Base-by-base conservation (phyloP, 2,113 vertebrate genomes). In the Anhinga anhinga region DNA sequence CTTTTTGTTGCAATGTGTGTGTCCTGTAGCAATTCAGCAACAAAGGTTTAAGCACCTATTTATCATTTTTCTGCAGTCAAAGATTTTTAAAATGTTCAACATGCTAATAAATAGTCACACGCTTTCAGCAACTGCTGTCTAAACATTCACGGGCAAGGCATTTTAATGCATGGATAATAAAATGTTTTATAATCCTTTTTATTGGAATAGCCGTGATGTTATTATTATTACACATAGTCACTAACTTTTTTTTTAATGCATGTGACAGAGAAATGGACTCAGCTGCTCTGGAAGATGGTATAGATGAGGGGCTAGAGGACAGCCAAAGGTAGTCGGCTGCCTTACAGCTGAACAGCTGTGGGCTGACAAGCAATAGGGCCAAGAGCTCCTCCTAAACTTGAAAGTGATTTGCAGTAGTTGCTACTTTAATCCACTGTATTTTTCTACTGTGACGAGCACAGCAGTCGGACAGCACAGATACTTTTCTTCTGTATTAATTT, bases 301-400 rank as follows among this genome's bases (percentile, higher is more conserved):
- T 29, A 63, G 18, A 13, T 47, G 15, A 4, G 23, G 29, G 56
- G 44, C 2, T 3, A 11, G 45, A 66, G 52, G 69, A 16, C 25
- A 56, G 29, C 47, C 0, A 1, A 6, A 15, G 77, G 47, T 20
- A 11, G 13, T 9, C 1, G 1, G 25, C 38, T 40, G 29, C 61
- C 19, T 36, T 11, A 3, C 0, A 5, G 44, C 34, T 15, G 23
- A 40, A 30, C 19, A 36, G 40, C 10, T n/a, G 11, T 21, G 34
- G 53, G 47, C 30, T 80, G 63, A 16, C 7, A 5, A 61, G 32
- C 29, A 13, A 13, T 3, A 29, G 59, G 55, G n/a, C 59, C 34
- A 13, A 34, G 27, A 2, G 3, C 15, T 40, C 25, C 11, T 34
- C 40, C 2, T 11, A 36, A 21, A 34, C 18, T 23, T 42, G 19